These are phyloP conservation scores for Sphenodon punctatus DNA, from an alignment of 2,797 vertebrate genomes.

Conservation along the genomic window DNA sequence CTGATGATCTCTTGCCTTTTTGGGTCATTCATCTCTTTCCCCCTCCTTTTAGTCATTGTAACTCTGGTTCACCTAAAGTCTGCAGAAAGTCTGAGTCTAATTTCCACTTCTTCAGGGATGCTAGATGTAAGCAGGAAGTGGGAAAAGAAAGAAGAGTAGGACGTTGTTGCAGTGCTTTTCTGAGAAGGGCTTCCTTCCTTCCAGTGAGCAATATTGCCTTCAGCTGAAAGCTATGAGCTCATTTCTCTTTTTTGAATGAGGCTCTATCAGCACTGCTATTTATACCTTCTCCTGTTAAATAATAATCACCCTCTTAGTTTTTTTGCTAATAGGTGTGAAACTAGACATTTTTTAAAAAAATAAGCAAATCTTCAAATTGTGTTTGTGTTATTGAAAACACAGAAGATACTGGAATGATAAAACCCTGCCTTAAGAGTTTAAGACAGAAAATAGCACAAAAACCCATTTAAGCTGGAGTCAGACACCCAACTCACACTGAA, in stretches of 20 bases:
- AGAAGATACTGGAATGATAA: not conserved
- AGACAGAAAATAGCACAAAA: too few species aligned
- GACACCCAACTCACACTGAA: not conserved
- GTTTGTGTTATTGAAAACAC: not conserved
- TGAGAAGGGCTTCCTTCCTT: slow-evolving; percentile 16
- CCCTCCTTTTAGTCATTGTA: not conserved
- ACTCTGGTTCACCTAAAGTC: not conserved
- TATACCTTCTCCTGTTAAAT: not conserved
- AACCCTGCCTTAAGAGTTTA: not conserved
- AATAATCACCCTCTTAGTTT: not conserved
- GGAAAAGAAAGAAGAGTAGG: slow-evolving; percentile 15
- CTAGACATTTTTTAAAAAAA: not conserved
- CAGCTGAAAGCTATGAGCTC: not conserved
- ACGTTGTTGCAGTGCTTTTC: not conserved
- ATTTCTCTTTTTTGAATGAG: not conserved
- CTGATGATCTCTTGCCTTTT: not conserved
- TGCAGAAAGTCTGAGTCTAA: slow-evolving; percentile 12
- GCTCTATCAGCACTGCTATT: not conserved
- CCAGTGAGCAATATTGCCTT: not conserved
- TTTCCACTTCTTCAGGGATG: not conserved
- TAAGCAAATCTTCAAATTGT: not conserved
- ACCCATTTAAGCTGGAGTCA: not conserved
- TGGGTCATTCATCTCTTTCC: not conserved
- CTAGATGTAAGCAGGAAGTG: slow-evolving; percentile 16
- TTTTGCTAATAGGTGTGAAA: not conserved